Evolutionary conservation across 2,797 vertebrate genomes (phyloP), one percentile per base, ranked within the genome.

Genomic region (Cyprinodon diabolis): DNA sequence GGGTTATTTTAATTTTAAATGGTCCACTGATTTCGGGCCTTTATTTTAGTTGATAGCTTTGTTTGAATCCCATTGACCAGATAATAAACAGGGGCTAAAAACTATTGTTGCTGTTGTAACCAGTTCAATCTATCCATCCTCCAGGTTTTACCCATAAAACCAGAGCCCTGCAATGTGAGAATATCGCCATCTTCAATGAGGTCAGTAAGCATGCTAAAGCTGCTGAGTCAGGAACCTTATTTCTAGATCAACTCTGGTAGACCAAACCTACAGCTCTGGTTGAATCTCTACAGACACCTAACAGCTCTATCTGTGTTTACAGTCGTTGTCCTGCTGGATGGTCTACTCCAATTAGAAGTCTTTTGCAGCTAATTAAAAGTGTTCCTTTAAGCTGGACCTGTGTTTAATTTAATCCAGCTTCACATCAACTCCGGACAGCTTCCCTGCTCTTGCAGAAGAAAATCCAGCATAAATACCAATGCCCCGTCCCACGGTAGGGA

Each of bases 121-220:
- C 12, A 4, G 56, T 55, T 47, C 3, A 23, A 47, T 66, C 55
- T 40, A 4, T 88, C 30, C 75, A 52, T 76, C 71, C 13, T 73
- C 43, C 81, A 93, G 98, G 94, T 77, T 98, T 97, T 86, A 96
- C 91, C n/a, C 96, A 98, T 89, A 98, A 96, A 91, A 97, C 95
- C 30, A 95, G 90, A 89, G 95, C 92, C 78, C 84, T 96, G 79
- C 94, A 91, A 72, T 94, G 96, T 82, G 95, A 95, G 74, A 87
- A 90, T 17, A 80, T 97, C 71, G 96, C 95, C 4, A 68, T 96
- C 66, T 95, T 98, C 17, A 93, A 96, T 15, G 97, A 98, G 96
- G 97, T 99, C 86, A 94, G 85, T 87, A 11, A 52, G 17, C n/a
- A 0, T 5, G 13, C 0, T 23, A 35, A 10, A 17, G 4, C 35